Evolutionary conservation across 2,113 vertebrate species (phyloP).

Genomic region (Myxocyprinus asiaticus): DNA sequence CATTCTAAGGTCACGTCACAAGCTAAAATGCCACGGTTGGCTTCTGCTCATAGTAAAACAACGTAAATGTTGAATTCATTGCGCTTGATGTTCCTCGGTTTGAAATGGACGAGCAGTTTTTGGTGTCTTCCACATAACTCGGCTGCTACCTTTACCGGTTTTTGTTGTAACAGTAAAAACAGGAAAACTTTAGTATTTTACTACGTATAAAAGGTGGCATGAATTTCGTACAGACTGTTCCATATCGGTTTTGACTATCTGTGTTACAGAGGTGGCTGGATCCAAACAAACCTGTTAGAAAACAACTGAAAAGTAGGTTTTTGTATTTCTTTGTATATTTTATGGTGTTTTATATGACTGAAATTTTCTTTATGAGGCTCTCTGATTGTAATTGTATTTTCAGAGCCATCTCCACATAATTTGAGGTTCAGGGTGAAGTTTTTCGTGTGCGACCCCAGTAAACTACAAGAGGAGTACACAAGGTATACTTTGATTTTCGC

Average conservation of each 20-base stretch:
- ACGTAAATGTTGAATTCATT: conserved; percentile 8
- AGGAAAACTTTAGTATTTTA: no score
- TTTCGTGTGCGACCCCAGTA: conserved; percentile 93
- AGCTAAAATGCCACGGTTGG: conserved; percentile 2
- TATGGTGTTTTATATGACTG: neutral
- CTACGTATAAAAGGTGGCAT: no score
- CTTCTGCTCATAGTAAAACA: neutral
- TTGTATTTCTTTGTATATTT: no score
- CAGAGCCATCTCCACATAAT: conserved; percentile 91
- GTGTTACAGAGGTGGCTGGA: conserved; percentile 92
- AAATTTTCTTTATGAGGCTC: neutral
- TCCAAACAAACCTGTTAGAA: conserved; percentile 96
- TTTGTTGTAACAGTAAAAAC: no score
- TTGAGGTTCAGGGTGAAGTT: conserved; percentile 98
- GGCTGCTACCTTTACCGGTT: neutral
- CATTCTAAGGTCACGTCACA: conserved; percentile 28
- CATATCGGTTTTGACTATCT: no score
- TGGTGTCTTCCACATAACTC: neutral
- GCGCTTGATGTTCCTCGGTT: neutral
- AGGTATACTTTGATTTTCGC: conserved; percentile 73
- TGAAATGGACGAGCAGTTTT: neutral
- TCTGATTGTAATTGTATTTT: conserved; percentile 25
- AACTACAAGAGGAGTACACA: conserved; percentile 99
- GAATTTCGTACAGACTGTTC: no score
- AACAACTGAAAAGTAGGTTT: conserved; percentile 97